phyloP scores from a whole-genome alignment of 2,113 vertebrate species.

The Oreocharis arfaki region DNA sequence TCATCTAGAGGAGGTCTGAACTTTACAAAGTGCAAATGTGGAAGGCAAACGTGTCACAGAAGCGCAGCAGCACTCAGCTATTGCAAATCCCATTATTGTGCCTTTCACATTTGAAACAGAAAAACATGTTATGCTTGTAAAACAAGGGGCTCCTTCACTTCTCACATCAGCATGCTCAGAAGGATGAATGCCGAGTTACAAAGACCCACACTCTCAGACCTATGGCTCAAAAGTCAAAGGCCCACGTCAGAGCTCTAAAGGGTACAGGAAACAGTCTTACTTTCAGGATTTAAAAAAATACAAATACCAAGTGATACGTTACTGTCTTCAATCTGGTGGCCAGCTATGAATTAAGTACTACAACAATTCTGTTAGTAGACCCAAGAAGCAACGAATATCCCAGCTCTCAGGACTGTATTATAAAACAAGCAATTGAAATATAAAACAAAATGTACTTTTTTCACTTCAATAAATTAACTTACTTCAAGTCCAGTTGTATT shows the following conservation, averaged over 20 bases:
- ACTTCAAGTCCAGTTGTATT: not conserved
- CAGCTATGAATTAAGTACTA: not conserved
- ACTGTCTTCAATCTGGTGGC: not conserved
- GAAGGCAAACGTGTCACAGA: not conserved
- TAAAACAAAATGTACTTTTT: not conserved
- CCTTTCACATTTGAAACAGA: constrained; percentile 1
- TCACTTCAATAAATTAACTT: not conserved
- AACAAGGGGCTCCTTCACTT: constrained; percentile 29
- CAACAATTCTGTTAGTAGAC: not conserved
- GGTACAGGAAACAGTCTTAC: not conserved
- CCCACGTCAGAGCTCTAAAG: not conserved
- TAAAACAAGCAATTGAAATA: not conserved
- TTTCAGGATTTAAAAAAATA: not conserved
- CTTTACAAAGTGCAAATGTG: not conserved
- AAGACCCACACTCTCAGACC: not conserved
- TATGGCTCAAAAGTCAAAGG: not conserved
- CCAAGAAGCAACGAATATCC: not conserved
- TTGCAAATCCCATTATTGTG: not conserved
- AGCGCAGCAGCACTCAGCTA: not conserved
- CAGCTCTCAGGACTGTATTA: not conserved
- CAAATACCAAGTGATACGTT: not conserved
- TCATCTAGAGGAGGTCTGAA: not conserved
- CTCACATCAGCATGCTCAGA: constrained; percentile 9
- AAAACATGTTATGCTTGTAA: not conserved
- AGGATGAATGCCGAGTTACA: constrained; percentile 23